Evolutionary conservation across 2,113 vertebrate genomes (phyloP).

Genomic region (Lota lota): DNA sequence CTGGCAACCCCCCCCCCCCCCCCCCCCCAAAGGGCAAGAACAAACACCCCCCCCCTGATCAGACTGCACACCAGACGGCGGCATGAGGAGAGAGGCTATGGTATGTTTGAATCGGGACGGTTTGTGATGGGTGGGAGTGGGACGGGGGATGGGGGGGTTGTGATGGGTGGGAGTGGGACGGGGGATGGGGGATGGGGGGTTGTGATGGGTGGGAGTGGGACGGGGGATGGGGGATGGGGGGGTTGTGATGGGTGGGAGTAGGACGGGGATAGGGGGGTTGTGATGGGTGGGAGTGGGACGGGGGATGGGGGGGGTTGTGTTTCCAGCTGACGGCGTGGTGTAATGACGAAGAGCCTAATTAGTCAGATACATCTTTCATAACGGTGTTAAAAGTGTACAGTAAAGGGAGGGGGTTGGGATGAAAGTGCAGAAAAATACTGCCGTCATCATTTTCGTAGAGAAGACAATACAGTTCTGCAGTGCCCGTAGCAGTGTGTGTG

Average conservation of each 20-base stretch:
- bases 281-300: no score
- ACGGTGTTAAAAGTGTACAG: constrained; percentile 20
- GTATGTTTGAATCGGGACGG: constrained; percentile 55
- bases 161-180: no score
- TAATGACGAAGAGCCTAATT: constrained; percentile 57
- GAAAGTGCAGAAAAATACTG: constrained; percentile 22
- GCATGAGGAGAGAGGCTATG: neutral
- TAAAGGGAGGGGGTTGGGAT: constrained; percentile 17
- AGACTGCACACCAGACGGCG: constrained; percentile 36
- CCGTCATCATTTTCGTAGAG: constrained; percentile 48
- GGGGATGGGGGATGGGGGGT: neutral
- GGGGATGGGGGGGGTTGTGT: constrained; percentile 7
- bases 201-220: neutral
- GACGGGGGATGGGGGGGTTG: no score
- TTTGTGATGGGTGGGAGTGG: no score
- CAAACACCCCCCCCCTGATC: constrained; percentile 52
- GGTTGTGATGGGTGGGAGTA: no score
- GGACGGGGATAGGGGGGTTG: no score
- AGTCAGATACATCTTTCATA: constrained; percentile 66
- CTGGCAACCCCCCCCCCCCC: constrained; percentile 45
- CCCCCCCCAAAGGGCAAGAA: constrained; percentile 45
- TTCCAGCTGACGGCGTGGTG: constrained; percentile 43
- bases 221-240: constrained; percentile 15
- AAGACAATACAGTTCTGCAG: constrained; percentile 4
- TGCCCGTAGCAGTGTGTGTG: neutral